Percentiles rank a stretch among this genome's conserved stretches.
phyloP scores from a whole-genome alignment of 2,113 vertebrate genomes.

The Odocoileus hemionus region DNA sequence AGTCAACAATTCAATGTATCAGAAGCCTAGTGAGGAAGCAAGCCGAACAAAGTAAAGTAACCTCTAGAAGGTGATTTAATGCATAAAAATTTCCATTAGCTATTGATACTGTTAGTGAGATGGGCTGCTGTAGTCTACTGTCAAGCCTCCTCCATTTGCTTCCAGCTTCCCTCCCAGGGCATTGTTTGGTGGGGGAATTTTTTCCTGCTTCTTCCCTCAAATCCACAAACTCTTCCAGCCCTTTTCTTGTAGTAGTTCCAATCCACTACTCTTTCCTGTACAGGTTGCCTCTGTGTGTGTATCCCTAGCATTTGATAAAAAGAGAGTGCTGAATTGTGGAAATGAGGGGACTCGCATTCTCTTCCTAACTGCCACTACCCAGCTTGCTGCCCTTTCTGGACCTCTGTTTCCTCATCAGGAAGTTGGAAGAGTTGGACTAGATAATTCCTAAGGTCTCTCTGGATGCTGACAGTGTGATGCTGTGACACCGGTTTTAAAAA shows the following conservation, averaged over 20 bases:
- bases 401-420: slow-evolving; percentile 8
- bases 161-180: neutral
- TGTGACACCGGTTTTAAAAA: neutral
- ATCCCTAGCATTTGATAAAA: neutral
- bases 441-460: neutral
- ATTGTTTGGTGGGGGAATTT: neutral
- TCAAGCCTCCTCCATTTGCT: neutral
- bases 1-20: neutral
- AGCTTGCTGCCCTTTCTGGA: slow-evolving; percentile 15
- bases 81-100: neutral
- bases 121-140: neutral
- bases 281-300: neutral
- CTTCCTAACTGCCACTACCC: neutral
- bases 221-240: neutral
- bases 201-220: neutral
- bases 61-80: slow-evolving; percentile 22
- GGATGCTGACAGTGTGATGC: neutral
- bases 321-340: neutral
- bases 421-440: slow-evolving; percentile 14
- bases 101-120: neutral
- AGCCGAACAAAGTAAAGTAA: slow-evolving; percentile 22
- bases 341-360: neutral
- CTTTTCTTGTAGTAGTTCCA: neutral
- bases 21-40: slow-evolving; percentile 16
- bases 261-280: neutral